Base-by-base conservation (phyloP, 2,797 vertebrate species). In the Argya squamiceps region DNA sequence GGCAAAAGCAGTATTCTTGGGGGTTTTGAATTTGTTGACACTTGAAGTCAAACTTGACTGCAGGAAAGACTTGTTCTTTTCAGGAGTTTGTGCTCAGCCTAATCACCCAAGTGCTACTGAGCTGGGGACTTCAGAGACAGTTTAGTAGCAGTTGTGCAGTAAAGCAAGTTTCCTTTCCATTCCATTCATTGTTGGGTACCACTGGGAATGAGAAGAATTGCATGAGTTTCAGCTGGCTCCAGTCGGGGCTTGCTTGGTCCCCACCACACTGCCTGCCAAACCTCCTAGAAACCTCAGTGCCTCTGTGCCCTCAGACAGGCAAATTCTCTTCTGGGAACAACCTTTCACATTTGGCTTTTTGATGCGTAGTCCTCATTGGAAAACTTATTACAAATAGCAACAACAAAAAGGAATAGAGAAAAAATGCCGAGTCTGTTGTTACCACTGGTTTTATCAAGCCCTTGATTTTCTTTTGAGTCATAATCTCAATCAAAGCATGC, bases 1-100 rank as follows among this genome's bases (percentile, higher is more conserved):
- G 9, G 6, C 0, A 1, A 30, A 10, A 16, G 5, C 3, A 47
- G 55, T 50, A 15, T 18, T 81, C 10, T 69, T 34, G 20, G 11
- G 2, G 0, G 4, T 11, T 87, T 74, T 65, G 30, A 64, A 68
- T 84, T 89, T 71, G 12, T 26, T 81, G 46, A 69, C 27, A 26
- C 18, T 64, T 62, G 50, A 70, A 87, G 30, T 47, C 26, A 82
- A 65, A 60, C 8, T 73, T 69, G 47, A 27, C 37, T 74, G 27
- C 22, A 74, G 56, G 30, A 92, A 82, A 58, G 36, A 6, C 7
- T 52, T 75, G 29, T 12, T 65, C 30, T 82, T 89, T 58, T 47
- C 43, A 44, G 29, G 23, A 41, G 8, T 49, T 84, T 41, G 15
- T 56, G 36, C 36, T 86, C 39, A 64, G 20, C 11, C 71, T 49